Conservation (phyloP, 2,888 invertebrate genomes). For the Cantharis lateralis region DNA sequence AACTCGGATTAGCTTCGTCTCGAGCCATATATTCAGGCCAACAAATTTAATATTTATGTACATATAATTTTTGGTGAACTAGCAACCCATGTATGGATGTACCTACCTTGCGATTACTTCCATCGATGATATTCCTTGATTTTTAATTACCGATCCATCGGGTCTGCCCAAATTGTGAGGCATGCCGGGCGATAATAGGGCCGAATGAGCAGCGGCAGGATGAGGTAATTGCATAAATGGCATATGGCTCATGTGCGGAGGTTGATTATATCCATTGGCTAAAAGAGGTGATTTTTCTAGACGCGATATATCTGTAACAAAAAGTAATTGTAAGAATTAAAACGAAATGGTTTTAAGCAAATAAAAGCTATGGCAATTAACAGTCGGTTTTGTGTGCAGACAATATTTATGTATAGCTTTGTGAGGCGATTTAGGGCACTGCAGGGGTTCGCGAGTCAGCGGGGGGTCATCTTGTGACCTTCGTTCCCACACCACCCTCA, state of each 20-base stretch:
- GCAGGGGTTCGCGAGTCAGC: constrained; percentile 46
- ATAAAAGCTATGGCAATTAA: constrained; percentile 7
- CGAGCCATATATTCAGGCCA: constrained; percentile 4
- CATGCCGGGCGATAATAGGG: constrained; percentile 88
- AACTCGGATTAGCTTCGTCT: constrained; percentile 28
- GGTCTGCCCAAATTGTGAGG: constrained; percentile 84
- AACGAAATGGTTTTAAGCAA: constrained; percentile 6
- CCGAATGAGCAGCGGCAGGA: constrained; percentile 70
- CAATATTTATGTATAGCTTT: constrained; percentile 42
- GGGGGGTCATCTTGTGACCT: constrained; percentile 47
- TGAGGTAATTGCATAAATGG: constrained; percentile 92
- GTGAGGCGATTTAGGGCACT: constrained; percentile 48
- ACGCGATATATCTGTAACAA: constrained; percentile 77
- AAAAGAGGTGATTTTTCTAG: constrained; percentile 90
- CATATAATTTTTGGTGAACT: background rate
- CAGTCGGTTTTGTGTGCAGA: constrained; percentile 23
- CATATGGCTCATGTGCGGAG: constrained; percentile 91
- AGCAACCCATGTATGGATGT: constrained; percentile 5
- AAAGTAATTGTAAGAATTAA: constrained; percentile 1
- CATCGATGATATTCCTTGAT: constrained; percentile 84
- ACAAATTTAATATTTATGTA: background rate
- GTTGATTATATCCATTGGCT: constrained; percentile 93
- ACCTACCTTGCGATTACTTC: constrained; percentile 85
- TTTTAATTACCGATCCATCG: constrained; percentile 82
- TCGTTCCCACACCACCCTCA: constrained; percentile 53